Evolutionary conservation across 2,888 invertebrate genomes (phyloP).

Genomic region (Erpobdella octoculata): DNA sequence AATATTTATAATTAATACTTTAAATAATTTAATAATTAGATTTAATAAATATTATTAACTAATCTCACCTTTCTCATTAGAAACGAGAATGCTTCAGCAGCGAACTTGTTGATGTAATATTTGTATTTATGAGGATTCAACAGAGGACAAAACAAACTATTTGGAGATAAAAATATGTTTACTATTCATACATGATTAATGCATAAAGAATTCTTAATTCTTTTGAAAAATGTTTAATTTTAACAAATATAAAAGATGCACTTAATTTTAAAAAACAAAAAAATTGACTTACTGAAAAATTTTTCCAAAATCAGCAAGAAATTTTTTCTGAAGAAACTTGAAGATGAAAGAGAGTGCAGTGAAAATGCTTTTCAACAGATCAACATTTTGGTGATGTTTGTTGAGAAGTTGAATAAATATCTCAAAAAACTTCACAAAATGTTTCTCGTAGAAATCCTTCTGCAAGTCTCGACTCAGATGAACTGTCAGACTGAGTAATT

Average conservation of each 20-base stretch:
- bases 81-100: slow-evolving; percentile 90
- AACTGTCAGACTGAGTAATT: slow-evolving; percentile 64
- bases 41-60: not conserved
- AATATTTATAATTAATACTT: not conserved
- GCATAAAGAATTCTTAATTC: not conserved
- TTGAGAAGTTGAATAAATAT: slow-evolving; percentile 64
- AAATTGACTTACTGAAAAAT: slow-evolving; percentile 57
- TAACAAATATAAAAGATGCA: not conserved
- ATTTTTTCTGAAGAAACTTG: slow-evolving; percentile 74
- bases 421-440: slow-evolving; percentile 70
- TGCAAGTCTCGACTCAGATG: slow-evolving; percentile 79
- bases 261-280: slow-evolving; percentile 10
- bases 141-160: slow-evolving; percentile 58
- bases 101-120: slow-evolving; percentile 80
- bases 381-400: slow-evolving; percentile 66
- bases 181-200: too few species aligned
- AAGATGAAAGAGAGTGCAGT: slow-evolving; percentile 79
- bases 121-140: slow-evolving; percentile 66
- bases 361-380: slow-evolving; percentile 76
- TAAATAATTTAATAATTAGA: not conserved
- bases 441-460: slow-evolving; percentile 73
- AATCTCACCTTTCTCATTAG: slow-evolving; percentile 63
- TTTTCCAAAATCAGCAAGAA: slow-evolving; percentile 69
- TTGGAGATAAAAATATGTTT: too few species aligned
- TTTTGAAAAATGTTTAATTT: not conserved